phyloP scores from a whole-genome alignment of 2,888 invertebrate genomes.

The Hartigia nigra region DNA sequence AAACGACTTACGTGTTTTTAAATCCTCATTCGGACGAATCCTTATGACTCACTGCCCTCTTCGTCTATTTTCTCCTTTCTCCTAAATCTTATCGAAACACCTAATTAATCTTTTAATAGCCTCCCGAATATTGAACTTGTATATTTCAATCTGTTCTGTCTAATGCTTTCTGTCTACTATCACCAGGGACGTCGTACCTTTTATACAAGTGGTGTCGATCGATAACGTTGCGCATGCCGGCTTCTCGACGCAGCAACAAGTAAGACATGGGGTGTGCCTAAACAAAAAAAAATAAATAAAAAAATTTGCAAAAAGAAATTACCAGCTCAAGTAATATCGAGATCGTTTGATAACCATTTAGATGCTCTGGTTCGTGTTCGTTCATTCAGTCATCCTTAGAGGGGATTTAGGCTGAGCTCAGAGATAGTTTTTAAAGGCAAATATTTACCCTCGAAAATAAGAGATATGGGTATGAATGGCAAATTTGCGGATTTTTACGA shows the following conservation, averaged over 20 bases:
- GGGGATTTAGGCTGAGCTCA: not conserved
- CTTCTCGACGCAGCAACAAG: slow-evolving; percentile 58
- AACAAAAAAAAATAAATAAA: slow-evolving; percentile 13
- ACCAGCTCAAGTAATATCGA: not conserved
- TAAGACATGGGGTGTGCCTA: slow-evolving; percentile 46
- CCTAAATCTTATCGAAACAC: not conserved
- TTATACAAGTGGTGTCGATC: slow-evolving; percentile 52
- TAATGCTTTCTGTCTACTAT: slow-evolving; percentile 41
- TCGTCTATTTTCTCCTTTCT: not conserved
- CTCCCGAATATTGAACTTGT: not conserved
- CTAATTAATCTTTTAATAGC: not conserved
- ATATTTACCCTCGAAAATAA: not conserved
- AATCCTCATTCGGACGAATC: slow-evolving; percentile 31
- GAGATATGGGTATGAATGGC: not conserved
- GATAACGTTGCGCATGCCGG: slow-evolving; percentile 62
- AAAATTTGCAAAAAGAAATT: not conserved
- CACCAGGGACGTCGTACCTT: slow-evolving; percentile 42
- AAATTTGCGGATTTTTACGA: not conserved
- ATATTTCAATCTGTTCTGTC: slow-evolving; percentile 2
- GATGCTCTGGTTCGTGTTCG: not conserved
- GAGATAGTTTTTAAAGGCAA: not conserved
- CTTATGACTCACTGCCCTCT: slow-evolving; percentile 5
- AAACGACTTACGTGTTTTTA: slow-evolving; percentile 31
- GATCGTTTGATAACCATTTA: not conserved
- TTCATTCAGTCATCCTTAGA: not conserved